phyloP scores from a whole-genome alignment of 2,113 vertebrate species.

The Pampusana beccarii region DNA sequence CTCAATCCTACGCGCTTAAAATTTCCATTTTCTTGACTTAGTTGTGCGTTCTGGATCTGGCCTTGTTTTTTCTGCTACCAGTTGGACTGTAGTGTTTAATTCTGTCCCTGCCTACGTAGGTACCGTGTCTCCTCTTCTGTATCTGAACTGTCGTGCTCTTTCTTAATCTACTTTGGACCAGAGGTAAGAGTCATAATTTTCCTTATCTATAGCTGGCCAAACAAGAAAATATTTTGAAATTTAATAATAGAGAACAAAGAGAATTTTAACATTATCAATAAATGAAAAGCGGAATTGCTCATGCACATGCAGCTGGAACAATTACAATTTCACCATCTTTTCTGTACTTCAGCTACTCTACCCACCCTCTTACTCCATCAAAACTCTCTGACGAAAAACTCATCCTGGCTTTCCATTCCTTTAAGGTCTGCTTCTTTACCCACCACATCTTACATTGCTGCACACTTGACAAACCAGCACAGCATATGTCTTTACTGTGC shows the following conservation, averaged over 20 bases:
- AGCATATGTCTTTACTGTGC: neutral
- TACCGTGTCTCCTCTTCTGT: neutral
- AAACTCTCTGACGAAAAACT: neutral
- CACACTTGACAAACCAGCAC: neutral
- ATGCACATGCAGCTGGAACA: neutral
- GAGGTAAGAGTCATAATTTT: neutral
- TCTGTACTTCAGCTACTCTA: neutral
- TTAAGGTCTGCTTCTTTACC: neutral
- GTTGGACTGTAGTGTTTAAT: neutral
- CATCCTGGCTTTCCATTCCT: neutral
- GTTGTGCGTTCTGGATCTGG: neutral
- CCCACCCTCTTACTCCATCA: neutral
- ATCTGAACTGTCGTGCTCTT: neutral
- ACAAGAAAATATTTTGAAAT: neutral
- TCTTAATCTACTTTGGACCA: neutral
- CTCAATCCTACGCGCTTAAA: neutral
- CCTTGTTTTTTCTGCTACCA: neutral
- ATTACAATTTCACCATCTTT: neutral
- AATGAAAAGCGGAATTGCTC: neutral
- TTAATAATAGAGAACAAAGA: neutral
- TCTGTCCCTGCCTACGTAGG: neutral
- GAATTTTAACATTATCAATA: neutral
- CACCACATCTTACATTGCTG: neutral
- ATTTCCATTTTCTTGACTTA: neutral
- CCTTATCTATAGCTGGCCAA: neutral